A percentile compares a stretch with the other conserved stretches of the same genome.
Evolutionary conservation across 2,113 vertebrate species (phyloP).

Genomic region (Sorex araneus): DNA sequence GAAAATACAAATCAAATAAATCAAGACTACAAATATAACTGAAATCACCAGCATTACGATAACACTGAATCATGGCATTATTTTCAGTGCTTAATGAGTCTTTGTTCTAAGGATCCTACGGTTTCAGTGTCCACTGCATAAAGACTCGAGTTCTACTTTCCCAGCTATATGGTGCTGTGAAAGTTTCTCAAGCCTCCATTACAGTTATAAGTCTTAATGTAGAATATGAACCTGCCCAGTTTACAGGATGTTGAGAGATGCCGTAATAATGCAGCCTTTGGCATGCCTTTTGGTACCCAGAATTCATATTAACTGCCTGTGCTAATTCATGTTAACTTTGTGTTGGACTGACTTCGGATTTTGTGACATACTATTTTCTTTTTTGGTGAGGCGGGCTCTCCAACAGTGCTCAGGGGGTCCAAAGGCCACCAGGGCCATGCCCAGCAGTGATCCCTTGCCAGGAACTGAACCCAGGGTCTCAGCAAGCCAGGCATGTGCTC

Average conservation of each 20-base stretch:
- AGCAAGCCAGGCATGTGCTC: no score
- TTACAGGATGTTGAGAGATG: not conserved
- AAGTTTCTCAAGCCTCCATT: not conserved
- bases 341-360: conserved; percentile 39
- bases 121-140: not conserved
- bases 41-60: conserved; percentile 1
- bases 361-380: not conserved
- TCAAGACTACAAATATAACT: conserved; percentile 23
- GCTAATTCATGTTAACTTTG: conserved; percentile 44
- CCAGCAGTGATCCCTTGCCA: no score
- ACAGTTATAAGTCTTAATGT: not conserved
- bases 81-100: not conserved
- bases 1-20: conserved; percentile 48
- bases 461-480: no score
- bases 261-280: not conserved
- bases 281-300: conserved; percentile 13
- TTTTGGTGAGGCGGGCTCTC: no score
- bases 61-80: not conserved
- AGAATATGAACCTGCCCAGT: not conserved
- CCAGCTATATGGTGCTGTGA: not conserved
- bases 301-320: conserved; percentile 57
- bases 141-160: not conserved
- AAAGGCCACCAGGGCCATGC: no score
- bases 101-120: not conserved
- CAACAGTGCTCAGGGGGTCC: no score